Evolutionary conservation across 2,888 invertebrate species (phyloP).

Genomic region (Plebejus anna): DNA sequence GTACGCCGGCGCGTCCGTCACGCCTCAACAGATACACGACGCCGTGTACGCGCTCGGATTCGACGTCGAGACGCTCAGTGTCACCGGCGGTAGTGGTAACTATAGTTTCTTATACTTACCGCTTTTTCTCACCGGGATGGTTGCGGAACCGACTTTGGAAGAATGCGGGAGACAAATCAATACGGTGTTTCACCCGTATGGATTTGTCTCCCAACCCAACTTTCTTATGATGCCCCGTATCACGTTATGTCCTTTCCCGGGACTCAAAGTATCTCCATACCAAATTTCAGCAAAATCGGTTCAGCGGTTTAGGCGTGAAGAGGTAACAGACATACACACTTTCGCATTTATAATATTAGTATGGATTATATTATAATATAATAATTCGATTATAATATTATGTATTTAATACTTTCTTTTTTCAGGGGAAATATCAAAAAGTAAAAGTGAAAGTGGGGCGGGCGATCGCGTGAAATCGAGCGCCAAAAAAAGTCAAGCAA

Average conservation of each 20-base stretch:
- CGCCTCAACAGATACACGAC: slow-evolving; percentile 81
- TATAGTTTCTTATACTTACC: background rate
- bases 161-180: no score
- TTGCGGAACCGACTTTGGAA: no score
- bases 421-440: slow-evolving; percentile 38
- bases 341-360: no score
- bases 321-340: no score
- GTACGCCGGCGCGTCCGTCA: slow-evolving; percentile 71
- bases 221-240: no score
- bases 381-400: no score
- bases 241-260: no score
- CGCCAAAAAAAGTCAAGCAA: slow-evolving; percentile 51
- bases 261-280: no score
- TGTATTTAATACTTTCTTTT: background rate
- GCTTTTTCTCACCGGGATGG: no score
- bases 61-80: slow-evolving; percentile 71
- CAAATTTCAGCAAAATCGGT: no score
- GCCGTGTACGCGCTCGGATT: slow-evolving; percentile 91
- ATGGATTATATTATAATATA: no score
- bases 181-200: background rate
- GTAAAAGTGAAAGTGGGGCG: slow-evolving; percentile 50
- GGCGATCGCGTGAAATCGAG: slow-evolving; percentile 54
- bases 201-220: background rate
- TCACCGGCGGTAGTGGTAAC: slow-evolving; percentile 39
- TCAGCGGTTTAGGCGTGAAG: no score